These are phyloP conservation scores for Aptenodytes patagonicus DNA, from an alignment of 2,113 vertebrate species.

Conservation along the genomic window DNA sequence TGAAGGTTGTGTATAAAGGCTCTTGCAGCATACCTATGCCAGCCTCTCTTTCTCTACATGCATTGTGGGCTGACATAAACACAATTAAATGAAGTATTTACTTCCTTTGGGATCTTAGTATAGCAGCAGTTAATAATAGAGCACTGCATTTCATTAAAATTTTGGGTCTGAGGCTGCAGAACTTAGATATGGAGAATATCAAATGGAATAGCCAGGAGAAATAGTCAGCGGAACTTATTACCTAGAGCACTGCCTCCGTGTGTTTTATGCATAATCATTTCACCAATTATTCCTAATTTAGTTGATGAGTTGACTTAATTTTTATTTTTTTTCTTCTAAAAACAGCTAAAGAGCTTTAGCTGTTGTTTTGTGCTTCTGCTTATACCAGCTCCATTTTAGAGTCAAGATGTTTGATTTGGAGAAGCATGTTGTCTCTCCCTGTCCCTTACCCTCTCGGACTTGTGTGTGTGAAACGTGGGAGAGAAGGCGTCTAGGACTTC, in stretches of 20 bases:
- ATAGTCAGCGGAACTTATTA: constrained; percentile 12
- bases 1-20: background rate
- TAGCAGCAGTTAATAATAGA: constrained; percentile 42
- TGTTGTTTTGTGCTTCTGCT: background rate
- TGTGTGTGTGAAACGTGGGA: background rate
- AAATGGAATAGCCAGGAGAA: constrained; percentile 55
- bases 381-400: background rate
- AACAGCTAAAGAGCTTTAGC: background rate
- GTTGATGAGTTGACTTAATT: background rate
- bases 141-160: constrained; percentile 36
- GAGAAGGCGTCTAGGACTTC: background rate
- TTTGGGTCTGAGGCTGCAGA: constrained; percentile 40
- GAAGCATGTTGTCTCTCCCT: background rate
- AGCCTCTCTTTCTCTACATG: background rate
- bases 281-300: constrained; percentile 41
- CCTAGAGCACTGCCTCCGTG: background rate
- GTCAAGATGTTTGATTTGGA: background rate
- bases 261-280: constrained; percentile 26
- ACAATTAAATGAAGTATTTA: constrained; percentile 54
- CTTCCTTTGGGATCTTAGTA: constrained; percentile 49
- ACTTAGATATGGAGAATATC: constrained; percentile 34
- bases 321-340: background rate
- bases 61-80: background rate
- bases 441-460: background rate
- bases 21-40: constrained; percentile 3